A percentile compares a stretch with the other conserved stretches of the same genome.
phyloP scores from a whole-genome alignment of 2,113 vertebrate species.

The Coregonus clupeaformis region DNA sequence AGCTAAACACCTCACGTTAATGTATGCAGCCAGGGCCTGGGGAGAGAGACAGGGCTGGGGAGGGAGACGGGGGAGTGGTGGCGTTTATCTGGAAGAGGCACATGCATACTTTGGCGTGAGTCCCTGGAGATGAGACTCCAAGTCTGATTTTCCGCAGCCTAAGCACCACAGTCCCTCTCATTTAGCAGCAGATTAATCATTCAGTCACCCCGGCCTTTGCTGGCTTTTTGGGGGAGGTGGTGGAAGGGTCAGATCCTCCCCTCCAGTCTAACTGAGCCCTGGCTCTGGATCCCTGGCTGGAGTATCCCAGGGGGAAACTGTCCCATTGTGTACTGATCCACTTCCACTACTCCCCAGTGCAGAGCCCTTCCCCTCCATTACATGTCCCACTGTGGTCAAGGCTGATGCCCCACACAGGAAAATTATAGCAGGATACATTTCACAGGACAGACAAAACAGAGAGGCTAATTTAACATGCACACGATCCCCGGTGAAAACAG shows the following conservation, averaged over 20 bases:
- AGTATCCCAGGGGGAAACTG: slow-evolving; percentile 33
- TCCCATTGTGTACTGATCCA: no score
- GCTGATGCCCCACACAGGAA: slow-evolving; percentile 73
- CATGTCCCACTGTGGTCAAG: slow-evolving; percentile 75
- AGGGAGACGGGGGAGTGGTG: slow-evolving; percentile 12
- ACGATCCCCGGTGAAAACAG: neutral
- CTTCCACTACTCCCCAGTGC: slow-evolving; percentile 14
- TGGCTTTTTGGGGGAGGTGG: slow-evolving; percentile 8
- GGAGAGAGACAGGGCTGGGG: neutral
- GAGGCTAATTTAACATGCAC: slow-evolving; percentile 54
- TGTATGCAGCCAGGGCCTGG: neutral
- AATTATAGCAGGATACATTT: slow-evolving; percentile 78
- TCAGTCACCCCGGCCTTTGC: slow-evolving; percentile 18
- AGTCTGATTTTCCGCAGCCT: slow-evolving; percentile 27
- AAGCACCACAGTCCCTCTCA: slow-evolving; percentile 14
- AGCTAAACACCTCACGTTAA: slow-evolving; percentile 72
- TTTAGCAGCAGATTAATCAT: slow-evolving; percentile 35
- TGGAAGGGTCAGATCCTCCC: slow-evolving; percentile 34
- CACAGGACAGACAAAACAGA: slow-evolving; percentile 80
- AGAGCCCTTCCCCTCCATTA: slow-evolving; percentile 76
- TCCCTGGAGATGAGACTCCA: slow-evolving; percentile 59
- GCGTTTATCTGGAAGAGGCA: slow-evolving; percentile 75
- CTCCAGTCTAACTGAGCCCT: slow-evolving; percentile 42
- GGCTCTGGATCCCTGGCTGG: neutral
- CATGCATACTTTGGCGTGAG: slow-evolving; percentile 81